Percentiles rank a stretch among this genome's conserved stretches.
Conservation (phyloP, 2,113 vertebrate genomes). For the Cinclus mexicanus region DNA sequence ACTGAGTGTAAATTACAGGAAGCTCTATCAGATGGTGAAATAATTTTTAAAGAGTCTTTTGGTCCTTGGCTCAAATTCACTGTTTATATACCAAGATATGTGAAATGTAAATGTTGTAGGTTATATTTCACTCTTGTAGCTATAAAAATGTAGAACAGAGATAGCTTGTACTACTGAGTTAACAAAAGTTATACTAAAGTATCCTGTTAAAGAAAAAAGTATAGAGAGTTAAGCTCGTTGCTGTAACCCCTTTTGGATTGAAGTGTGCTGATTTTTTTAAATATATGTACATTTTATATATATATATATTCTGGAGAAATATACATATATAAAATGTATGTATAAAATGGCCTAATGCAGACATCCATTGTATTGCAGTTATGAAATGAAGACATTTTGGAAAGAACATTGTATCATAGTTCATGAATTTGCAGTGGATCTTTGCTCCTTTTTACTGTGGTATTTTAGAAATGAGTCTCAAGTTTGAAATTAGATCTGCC, state of each 20-base stretch:
- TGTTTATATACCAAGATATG: slow-evolving; percentile 83
- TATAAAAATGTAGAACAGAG: slow-evolving; percentile 86
- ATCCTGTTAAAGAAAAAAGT: slow-evolving; percentile 77
- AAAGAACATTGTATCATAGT: slow-evolving; percentile 88
- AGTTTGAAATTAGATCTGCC: slow-evolving; percentile 84
- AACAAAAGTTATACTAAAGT: slow-evolving; percentile 85
- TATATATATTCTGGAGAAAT: slow-evolving; percentile 26
- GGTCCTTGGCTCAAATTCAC: slow-evolving; percentile 78
- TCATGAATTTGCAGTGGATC: slow-evolving; percentile 86
- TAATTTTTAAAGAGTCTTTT: slow-evolving; percentile 74
- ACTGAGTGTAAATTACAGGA: slow-evolving; percentile 70
- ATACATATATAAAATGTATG: slow-evolving; percentile 61
- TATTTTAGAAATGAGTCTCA: slow-evolving; percentile 88
- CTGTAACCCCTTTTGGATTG: slow-evolving; percentile 84
- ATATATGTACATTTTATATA: slow-evolving; percentile 62
- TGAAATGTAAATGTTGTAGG: slow-evolving; percentile 89
- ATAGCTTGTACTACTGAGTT: slow-evolving; percentile 92
- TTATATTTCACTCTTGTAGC: slow-evolving; percentile 90
- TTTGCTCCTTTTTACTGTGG: slow-evolving; percentile 90
- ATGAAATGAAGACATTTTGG: slow-evolving; percentile 78
- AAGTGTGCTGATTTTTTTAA: slow-evolving; percentile 77
- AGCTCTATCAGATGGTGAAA: slow-evolving; percentile 75
- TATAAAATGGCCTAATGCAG: slow-evolving; percentile 79
- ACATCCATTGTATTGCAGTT: slow-evolving; percentile 82
- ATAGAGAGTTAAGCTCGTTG: slow-evolving; percentile 85